Evolutionary conservation across 2,888 invertebrate species (phyloP).

Genomic region (Mesopsocus fuscifrons): DNA sequence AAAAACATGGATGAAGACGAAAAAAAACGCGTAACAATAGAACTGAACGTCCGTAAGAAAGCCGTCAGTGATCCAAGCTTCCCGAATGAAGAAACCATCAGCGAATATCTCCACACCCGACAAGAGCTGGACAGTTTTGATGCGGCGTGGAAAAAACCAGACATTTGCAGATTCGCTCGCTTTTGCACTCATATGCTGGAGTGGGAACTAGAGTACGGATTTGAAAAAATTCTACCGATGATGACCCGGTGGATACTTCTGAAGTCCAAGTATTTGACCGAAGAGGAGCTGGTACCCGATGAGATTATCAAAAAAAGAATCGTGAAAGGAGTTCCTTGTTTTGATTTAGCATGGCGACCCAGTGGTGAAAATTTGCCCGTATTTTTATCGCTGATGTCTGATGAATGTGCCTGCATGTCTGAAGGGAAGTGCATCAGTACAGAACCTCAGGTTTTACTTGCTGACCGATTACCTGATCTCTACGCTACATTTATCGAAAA

Average conservation of each 20-base stretch:
- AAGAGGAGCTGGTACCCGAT: conserved; percentile 25
- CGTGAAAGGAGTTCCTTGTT: conserved; percentile 39
- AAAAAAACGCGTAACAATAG: conserved; percentile 38
- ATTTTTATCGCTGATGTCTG: not conserved
- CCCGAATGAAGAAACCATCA: conserved; percentile 51
- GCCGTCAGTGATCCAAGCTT: conserved; percentile 42
- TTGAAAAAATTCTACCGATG: conserved; percentile 57
- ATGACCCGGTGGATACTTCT: conserved; percentile 56
- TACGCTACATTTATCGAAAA: too few species aligned
- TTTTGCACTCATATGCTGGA: conserved; percentile 27
- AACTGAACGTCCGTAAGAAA: conserved; percentile 44
- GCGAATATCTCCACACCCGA: conserved; percentile 45
- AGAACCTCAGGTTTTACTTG: not conserved
- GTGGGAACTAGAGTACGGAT: conserved; percentile 58
- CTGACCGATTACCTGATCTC: not conserved
- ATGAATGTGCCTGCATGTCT: not conserved
- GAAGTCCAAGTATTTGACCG: conserved; percentile 20
- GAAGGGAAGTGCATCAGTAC: not conserved
- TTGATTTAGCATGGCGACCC: conserved; percentile 53
- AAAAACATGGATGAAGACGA: conserved; percentile 34
- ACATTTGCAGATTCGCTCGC: conserved; percentile 49
- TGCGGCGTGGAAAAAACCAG: conserved; percentile 42
- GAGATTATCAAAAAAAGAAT: conserved; percentile 35
- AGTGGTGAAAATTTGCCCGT: conserved; percentile 11
- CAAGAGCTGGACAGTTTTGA: conserved; percentile 32